These are phyloP conservation scores for Acipenser transmontanus DNA, from an alignment of 2,797 vertebrate species.

Conservation along the genomic window DNA sequence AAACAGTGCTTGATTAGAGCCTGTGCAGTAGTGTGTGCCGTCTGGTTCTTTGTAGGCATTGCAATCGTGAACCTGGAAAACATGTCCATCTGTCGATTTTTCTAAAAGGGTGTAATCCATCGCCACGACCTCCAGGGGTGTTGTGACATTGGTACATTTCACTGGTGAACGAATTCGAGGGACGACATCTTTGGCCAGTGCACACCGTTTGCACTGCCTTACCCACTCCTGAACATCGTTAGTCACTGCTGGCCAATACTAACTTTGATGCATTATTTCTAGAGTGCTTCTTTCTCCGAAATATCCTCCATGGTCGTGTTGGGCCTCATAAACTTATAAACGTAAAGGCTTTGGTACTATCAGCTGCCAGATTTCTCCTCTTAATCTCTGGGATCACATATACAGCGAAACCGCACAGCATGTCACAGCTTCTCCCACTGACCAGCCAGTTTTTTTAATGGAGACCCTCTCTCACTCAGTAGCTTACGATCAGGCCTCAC, in stretches of 20 bases:
- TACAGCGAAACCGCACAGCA: conserved; percentile 9
- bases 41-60: not conserved
- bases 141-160: conserved; percentile 9
- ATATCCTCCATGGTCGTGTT: conserved; percentile 20
- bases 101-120: not conserved
- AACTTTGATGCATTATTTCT: conserved; percentile 9
- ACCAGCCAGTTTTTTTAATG: not conserved
- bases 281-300: conserved; percentile 19
- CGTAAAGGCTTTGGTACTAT: not conserved
- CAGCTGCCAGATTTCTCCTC: conserved; percentile 13
- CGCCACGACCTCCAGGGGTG: not conserved
- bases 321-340: not conserved
- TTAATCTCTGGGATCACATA: conserved; percentile 10
- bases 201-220: conserved; percentile 19
- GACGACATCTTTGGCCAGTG: conserved; percentile 22
- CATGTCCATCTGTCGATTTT: not conserved
- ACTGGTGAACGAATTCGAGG: conserved; percentile 15
- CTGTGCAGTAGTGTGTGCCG: not conserved
- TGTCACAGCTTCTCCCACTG: conserved; percentile 6
- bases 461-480: not conserved
- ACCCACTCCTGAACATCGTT: conserved; percentile 19
- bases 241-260: conserved; percentile 19
- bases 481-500: not conserved
- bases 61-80: not conserved
- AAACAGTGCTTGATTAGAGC: not conserved